Evolutionary conservation across 2,113 vertebrate genomes (phyloP).

Genomic region (Hipposideros armiger): DNA sequence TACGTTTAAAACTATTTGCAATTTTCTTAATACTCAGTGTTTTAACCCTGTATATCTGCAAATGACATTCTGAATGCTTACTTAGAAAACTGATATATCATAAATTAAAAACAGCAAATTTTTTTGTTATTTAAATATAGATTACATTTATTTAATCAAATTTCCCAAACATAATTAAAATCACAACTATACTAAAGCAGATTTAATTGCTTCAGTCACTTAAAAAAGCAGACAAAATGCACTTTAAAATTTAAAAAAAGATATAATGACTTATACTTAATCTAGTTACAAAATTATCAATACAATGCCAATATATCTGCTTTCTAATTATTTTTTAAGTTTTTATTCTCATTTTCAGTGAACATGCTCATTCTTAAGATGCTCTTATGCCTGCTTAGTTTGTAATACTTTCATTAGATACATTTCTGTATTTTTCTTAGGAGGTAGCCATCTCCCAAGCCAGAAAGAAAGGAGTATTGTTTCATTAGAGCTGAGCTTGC

Average conservation of each 20-base stretch:
- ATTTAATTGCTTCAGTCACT: neutral
- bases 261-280: neutral
- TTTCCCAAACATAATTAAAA: constrained; percentile 7
- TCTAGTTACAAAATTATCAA: neutral
- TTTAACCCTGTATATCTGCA: neutral
- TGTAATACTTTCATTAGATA: neutral
- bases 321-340: neutral
- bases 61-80: neutral
- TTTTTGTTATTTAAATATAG: neutral
- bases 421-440: neutral
- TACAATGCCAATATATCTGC: neutral
- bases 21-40: neutral
- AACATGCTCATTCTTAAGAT: neutral
- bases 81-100: neutral
- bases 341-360: neutral
- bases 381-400: neutral
- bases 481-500: neutral
- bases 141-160: neutral
- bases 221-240: neutral
- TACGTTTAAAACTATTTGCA: neutral
- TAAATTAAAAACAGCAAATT: neutral
- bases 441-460: neutral
- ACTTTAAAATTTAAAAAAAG: neutral
- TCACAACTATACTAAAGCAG: neutral
- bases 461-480: neutral